Evolutionary conservation across 2,888 invertebrate genomes (phyloP), one percentile per base, ranked within the genome.

Genomic region (Parelbella ahira): DNA sequence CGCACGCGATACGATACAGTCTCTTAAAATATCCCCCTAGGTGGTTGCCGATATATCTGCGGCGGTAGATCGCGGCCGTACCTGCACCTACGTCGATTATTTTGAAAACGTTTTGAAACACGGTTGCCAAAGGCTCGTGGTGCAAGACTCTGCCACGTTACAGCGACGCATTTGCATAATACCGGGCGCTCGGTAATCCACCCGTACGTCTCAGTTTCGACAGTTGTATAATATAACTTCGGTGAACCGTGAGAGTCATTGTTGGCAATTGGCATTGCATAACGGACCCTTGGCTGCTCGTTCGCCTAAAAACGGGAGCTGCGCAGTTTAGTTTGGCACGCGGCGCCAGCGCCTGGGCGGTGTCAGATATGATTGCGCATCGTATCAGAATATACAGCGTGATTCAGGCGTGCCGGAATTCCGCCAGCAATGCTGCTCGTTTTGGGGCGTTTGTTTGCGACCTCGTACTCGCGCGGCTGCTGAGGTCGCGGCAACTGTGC

Each of bases 61-160:
- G 51, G 56, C 63, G 60, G 64, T 56, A 49, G 53, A 37, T 37
- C 36, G 27, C 5, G 4, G 18, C 10, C 33, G 56, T 66, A 56
- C 67, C 65, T 59, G 59, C 53, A 69, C 77, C 80, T 77, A 77
- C 72, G 63, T 64, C 47, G 60, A 54, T 56, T 66, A 63, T 82
- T 83, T 86, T 81, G 69, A 84, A 84, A 83, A 83, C 69, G 67
- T 82, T 86, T 87, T 78, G 81, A 80, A 86, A 86, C 73, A 18
- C 58, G 52, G 68, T 83, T 82, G 80, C 82, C 67, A 81, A 76
- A 81, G 82, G 72, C 51, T 63, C 74, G 72, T 84, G 83, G 83
- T 81, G 83, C 77, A 86, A 87, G 78, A 71, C 63, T 58, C 68
- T 55, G 69, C 72, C 68, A 25, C 25, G 74, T 81, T 79, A 75